Conservation (phyloP, 2,113 vertebrate species). For the Axis porcinus region DNA sequence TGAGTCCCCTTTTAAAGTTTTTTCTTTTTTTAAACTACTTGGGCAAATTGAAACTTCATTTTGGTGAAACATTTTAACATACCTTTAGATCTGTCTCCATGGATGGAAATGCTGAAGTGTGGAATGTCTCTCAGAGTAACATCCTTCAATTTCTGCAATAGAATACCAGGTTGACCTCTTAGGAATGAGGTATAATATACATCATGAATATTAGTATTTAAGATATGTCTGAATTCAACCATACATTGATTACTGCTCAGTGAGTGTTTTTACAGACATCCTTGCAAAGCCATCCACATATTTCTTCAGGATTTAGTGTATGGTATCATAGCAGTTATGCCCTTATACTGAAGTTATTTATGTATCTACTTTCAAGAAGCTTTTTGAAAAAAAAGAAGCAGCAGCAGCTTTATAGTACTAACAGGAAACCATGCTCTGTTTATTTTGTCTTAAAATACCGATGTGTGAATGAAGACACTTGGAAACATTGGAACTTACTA, state of each 20-base stretch:
- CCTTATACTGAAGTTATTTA: neutral
- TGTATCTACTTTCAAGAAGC: neutral
- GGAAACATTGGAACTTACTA: neutral
- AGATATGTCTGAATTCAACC: neutral
- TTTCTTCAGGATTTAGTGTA: neutral
- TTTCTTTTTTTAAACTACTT: neutral
- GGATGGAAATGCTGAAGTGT: neutral
- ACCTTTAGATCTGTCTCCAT: neutral
- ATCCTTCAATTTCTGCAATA: neutral
- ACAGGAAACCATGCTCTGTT: neutral
- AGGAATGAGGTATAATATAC: neutral
- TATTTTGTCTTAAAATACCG: constrained; percentile 20
- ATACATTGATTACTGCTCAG: neutral
- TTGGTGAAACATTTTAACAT: neutral
- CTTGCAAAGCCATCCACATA: neutral
- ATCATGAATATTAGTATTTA: neutral
- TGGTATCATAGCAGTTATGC: neutral
- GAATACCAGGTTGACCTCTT: neutral
- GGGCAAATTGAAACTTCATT: constrained; percentile 5
- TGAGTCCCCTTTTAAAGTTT: neutral
- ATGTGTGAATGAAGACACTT: constrained; percentile 5
- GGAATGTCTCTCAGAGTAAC: neutral
- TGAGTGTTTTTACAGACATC: neutral
- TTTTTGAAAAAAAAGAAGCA: neutral
- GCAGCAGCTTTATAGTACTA: neutral